Evolutionary conservation across 64 coral and sea anemone species (phyloP).

Genomic region (Platygyra sinensis): DNA sequence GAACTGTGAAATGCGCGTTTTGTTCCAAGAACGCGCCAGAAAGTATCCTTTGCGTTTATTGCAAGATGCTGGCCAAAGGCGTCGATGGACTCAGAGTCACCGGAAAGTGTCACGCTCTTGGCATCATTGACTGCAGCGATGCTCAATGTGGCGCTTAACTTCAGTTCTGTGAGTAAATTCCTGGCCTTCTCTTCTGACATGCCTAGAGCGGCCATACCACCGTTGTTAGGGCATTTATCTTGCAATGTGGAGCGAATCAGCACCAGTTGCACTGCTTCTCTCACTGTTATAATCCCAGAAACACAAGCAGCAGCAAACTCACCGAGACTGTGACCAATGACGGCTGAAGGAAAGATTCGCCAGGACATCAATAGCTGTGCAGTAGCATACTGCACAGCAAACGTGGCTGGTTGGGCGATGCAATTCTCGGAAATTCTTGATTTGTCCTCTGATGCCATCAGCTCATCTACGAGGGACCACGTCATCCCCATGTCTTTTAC

Average conservation of each 20-base stretch:
- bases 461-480: conserved; percentile 52
- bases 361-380: conserved; percentile 72
- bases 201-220: conserved; percentile 77
- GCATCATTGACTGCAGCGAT: conserved; percentile 70
- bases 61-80: conserved; percentile 48
- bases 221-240: conserved; percentile 47
- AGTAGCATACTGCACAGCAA: conserved; percentile 84
- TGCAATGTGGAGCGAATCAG: conserved; percentile 75
- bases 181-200: conserved; percentile 44
- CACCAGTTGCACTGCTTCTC: conserved; percentile 61
- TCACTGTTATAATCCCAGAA: conserved; percentile 49
- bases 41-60: conserved; percentile 10
- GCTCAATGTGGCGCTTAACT: conserved; percentile 16
- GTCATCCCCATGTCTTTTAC: conserved; percentile 23
- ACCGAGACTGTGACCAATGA: conserved; percentile 85
- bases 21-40: conserved; percentile 69
- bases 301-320: conserved; percentile 76
- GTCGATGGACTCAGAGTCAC: conserved; percentile 60
- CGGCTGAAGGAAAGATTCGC: conserved; percentile 71
- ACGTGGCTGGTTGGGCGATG: conserved; percentile 69
- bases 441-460: conserved; percentile 46
- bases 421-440: conserved; percentile 43
- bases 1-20: conserved; percentile 76
- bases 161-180: conserved; percentile 23
- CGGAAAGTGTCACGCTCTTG: conserved; percentile 67